Evolutionary conservation across 2,888 invertebrate species (phyloP).

Genomic region (Plebejus argus): DNA sequence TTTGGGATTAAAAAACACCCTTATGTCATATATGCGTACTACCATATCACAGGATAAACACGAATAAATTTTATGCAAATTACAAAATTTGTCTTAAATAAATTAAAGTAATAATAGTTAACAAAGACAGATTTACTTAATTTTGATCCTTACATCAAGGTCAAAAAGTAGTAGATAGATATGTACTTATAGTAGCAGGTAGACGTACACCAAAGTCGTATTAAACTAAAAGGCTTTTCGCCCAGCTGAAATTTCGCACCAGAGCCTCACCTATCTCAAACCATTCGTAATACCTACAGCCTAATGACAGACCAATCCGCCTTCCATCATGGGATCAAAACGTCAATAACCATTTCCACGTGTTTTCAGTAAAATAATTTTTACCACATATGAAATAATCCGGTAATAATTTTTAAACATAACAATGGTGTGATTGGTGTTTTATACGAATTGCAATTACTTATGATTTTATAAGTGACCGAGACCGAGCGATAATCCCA

Average conservation of each 20-base stretch:
- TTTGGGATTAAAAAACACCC: no score
- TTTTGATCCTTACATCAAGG: background rate
- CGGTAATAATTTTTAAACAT: background rate
- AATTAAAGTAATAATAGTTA: no score
- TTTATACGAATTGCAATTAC: no score
- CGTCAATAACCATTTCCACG: constrained; percentile 3
- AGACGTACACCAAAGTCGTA: background rate
- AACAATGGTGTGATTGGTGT: background rate
- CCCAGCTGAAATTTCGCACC: background rate
- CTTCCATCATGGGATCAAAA: constrained; percentile 4
- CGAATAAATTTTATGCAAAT: no score
- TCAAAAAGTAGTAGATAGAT: background rate
- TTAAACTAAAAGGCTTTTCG: background rate
- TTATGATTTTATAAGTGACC: no score
- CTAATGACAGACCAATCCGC: background rate
- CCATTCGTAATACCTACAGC: constrained; percentile 5
- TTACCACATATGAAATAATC: background rate
- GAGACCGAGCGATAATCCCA: no score
- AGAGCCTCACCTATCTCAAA: constrained; percentile 20
- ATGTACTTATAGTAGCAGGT: background rate
- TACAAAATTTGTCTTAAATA: no score
- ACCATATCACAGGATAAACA: no score
- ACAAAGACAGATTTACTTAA: no score
- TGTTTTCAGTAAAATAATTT: background rate
- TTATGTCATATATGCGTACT: no score